Conservation (phyloP, 1,140 invertebrate genomes). For the Pemphigus obesinymphae region DNA sequence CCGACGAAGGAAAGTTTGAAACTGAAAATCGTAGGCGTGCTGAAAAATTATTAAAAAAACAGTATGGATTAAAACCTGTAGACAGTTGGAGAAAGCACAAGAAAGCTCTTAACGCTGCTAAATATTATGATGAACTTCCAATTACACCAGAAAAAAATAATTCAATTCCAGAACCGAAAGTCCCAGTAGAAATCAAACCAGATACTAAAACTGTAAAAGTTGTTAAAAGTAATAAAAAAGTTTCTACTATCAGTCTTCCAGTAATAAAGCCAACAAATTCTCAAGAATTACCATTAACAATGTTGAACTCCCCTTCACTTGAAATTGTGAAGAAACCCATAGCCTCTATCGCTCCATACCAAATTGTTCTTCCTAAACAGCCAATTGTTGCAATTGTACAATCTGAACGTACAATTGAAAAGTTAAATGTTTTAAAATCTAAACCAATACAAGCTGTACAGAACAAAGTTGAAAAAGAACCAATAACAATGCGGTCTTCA, state of each 20-base stretch:
- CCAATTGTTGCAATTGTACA: not conserved
- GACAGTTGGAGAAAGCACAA: constrained; percentile 36
- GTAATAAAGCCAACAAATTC: not conserved
- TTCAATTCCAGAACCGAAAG: not conserved
- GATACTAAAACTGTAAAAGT: not conserved
- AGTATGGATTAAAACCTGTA: constrained; percentile 28
- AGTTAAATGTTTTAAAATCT: not conserved
- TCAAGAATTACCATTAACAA: not conserved
- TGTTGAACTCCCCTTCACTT: not conserved
- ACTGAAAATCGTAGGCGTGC: constrained; percentile 27
- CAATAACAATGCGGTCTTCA: not conserved
- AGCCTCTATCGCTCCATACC: constrained; percentile 30
- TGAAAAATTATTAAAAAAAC: constrained; percentile 38
- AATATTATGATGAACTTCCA: constrained; percentile 24
- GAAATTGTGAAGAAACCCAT: constrained; percentile 23
- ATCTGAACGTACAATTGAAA: not conserved
- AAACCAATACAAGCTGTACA: not conserved
- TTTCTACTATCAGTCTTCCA: constrained; percentile 27
- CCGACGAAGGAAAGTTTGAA: constrained; percentile 23
- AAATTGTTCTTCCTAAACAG: constrained; percentile 38
- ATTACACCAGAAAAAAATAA: not conserved
- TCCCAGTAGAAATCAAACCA: not conserved
- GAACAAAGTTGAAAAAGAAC: constrained; percentile 30
- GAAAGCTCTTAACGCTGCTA: constrained; percentile 29
- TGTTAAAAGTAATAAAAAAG: constrained; percentile 26